Conservation (phyloP, 2,888 invertebrate species). For the Odiellus spinosus region DNA sequence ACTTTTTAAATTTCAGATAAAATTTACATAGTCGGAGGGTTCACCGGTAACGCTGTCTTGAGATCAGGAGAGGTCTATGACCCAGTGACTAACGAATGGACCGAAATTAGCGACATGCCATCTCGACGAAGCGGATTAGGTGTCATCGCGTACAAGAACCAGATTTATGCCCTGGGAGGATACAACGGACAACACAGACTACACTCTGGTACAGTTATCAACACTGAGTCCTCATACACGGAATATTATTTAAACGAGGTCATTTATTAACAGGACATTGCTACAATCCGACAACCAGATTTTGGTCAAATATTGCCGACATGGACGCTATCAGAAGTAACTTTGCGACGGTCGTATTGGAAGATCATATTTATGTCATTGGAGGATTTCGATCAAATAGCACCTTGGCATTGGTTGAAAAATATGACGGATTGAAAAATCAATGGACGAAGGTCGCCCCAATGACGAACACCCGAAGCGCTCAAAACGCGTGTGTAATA, state of each 20-base stretch:
- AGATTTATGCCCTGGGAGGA: constrained; percentile 61
- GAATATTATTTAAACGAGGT: too few relatives aligned
- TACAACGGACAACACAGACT: constrained; percentile 57
- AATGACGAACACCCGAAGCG: constrained; percentile 67
- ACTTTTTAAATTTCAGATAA: too few relatives aligned
- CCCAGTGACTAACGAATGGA: constrained; percentile 52
- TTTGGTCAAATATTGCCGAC: too few relatives aligned
- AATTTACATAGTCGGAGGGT: constrained; percentile 63
- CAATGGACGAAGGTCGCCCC: constrained; percentile 48
- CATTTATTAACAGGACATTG: too few relatives aligned
- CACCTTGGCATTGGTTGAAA: constrained; percentile 58
- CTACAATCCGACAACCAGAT: too few relatives aligned
- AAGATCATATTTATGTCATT: constrained; percentile 59
- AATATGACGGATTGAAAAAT: constrained; percentile 49
- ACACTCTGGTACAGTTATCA: constrained; percentile 48
- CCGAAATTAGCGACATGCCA: constrained; percentile 41
- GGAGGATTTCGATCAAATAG: constrained; percentile 69
- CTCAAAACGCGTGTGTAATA: too few relatives aligned
- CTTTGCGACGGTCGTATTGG: too few relatives aligned
- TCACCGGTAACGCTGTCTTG: constrained; percentile 59
- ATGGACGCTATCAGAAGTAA: too few relatives aligned
- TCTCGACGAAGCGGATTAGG: constrained; percentile 59
- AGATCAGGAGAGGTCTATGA: constrained; percentile 59
- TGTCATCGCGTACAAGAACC: constrained; percentile 46
- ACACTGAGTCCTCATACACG: too few relatives aligned